These are phyloP conservation scores for Etheostoma perlongum DNA, from an alignment of 2,797 vertebrate genomes.

Conservation along the genomic window DNA sequence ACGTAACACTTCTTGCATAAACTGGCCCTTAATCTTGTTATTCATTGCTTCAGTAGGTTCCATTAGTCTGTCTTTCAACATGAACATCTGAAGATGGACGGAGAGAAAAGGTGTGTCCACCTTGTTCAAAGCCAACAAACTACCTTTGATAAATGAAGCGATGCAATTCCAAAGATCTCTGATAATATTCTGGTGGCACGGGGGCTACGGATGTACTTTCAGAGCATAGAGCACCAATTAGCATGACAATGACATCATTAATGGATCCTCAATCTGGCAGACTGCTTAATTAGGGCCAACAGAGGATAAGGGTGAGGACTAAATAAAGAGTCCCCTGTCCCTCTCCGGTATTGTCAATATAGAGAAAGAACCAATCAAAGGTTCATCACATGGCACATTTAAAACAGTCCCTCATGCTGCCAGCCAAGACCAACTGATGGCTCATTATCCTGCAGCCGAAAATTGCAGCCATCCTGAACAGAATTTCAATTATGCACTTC, in stretches of 20 bases:
- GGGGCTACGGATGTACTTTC: slow-evolving; percentile 41
- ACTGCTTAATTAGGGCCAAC: slow-evolving; percentile 92
- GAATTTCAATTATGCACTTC: slow-evolving; percentile 91
- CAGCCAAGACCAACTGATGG: slow-evolving; percentile 88
- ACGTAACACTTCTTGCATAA: not conserved
- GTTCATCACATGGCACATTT: slow-evolving; percentile 90
- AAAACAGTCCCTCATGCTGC: slow-evolving; percentile 80
- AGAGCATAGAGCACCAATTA: slow-evolving; percentile 83
- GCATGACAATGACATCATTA: slow-evolving; percentile 93
- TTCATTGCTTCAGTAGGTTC: not conserved
- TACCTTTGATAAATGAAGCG: slow-evolving; percentile 13
- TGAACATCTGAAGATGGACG: not conserved
- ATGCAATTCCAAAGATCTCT: slow-evolving; percentile 12
- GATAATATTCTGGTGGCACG: slow-evolving; percentile 42
- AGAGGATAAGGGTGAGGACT: slow-evolving; percentile 85
- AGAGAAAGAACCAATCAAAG: slow-evolving; percentile 87
- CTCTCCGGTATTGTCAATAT: slow-evolving; percentile 86
- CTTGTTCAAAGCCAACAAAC: slow-evolving; percentile 17
- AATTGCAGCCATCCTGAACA: slow-evolving; percentile 87
- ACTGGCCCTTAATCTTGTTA: not conserved
- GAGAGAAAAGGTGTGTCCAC: slow-evolving; percentile 3
- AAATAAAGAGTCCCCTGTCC: slow-evolving; percentile 88
- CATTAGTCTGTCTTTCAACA: not conserved
- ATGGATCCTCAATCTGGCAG: slow-evolving; percentile 88
- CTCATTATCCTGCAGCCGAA: slow-evolving; percentile 89